Percentiles rank a stretch among this genome's conserved stretches.
phyloP scores from a whole-genome alignment of 2,113 vertebrate genomes.

The Centropristis striata region DNA sequence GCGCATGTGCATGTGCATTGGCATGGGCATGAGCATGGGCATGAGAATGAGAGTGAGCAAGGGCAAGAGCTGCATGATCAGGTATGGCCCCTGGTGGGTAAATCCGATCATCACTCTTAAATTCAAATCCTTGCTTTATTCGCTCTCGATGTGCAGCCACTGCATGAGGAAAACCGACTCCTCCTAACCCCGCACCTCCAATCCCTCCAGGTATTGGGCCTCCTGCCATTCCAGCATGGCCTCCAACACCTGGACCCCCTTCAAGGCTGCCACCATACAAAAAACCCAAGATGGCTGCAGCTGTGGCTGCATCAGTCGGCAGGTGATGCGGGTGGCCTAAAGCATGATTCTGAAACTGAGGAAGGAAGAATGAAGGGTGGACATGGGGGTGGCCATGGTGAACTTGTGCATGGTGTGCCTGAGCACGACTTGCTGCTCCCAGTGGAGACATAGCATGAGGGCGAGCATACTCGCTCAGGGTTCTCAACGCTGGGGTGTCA shows the following conservation, averaged over 20 bases:
- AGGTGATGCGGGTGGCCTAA: slow-evolving; percentile 85
- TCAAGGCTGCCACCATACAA: slow-evolving; percentile 86
- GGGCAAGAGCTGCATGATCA: slow-evolving; percentile 81
- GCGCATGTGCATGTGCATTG: slow-evolving; percentile 66
- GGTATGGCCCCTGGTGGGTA: slow-evolving; percentile 78
- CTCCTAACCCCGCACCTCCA: slow-evolving; percentile 83
- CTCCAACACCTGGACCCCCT: slow-evolving; percentile 79
- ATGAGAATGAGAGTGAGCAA: slow-evolving; percentile 84
- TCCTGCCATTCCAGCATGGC: slow-evolving; percentile 81
- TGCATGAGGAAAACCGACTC: slow-evolving; percentile 84
- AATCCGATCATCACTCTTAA: slow-evolving; percentile 86
- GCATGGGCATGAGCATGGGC: slow-evolving; percentile 71
- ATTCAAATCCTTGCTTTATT: slow-evolving; percentile 95
- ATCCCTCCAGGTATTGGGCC: slow-evolving; percentile 85
- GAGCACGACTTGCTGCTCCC: slow-evolving; percentile 78
- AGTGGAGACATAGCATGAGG: slow-evolving; percentile 97
- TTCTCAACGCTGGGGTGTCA: slow-evolving; percentile 96
- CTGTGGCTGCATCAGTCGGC: slow-evolving; percentile 85
- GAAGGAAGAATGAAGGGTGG: slow-evolving; percentile 87
- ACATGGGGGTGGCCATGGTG: slow-evolving; percentile 86
- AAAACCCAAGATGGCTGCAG: slow-evolving; percentile 87
- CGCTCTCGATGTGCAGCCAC: slow-evolving; percentile 92
- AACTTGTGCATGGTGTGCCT: slow-evolving; percentile 82
- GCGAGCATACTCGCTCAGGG: slow-evolving; percentile 96
- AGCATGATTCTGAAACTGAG: slow-evolving; percentile 86